A percentile compares a stretch with the other conserved stretches of the same genome.
phyloP scores from a whole-genome alignment of 1,140 invertebrate genomes.

The Zaprionus lachaisei region DNA sequence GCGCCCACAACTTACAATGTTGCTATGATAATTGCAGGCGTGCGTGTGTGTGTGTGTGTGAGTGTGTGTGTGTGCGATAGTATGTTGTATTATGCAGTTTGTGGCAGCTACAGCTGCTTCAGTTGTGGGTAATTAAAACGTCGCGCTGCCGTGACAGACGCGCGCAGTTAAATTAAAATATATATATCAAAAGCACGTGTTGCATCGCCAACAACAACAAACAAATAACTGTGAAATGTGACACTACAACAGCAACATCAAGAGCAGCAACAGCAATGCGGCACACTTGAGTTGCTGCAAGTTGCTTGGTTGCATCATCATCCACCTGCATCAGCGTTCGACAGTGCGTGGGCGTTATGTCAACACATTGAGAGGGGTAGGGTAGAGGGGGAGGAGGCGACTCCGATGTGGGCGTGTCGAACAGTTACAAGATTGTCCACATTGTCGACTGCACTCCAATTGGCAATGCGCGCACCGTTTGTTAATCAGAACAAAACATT shows the following conservation, averaged over 20 bases:
- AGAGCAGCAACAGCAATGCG: slow-evolving; percentile 13
- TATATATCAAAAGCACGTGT: slow-evolving; percentile 68
- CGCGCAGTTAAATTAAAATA: slow-evolving; percentile 59
- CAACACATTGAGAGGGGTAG: background rate
- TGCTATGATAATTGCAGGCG: slow-evolving; percentile 17
- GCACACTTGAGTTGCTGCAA: slow-evolving; percentile 52
- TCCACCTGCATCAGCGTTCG: slow-evolving; percentile 27
- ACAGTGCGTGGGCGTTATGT: slow-evolving; percentile 22
- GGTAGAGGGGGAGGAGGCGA: background rate
- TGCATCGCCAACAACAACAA: slow-evolving; percentile 39
- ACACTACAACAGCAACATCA: slow-evolving; percentile 55
- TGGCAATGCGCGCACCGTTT: slow-evolving; percentile 45
- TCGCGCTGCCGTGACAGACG: slow-evolving; percentile 63
- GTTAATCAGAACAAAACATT: slow-evolving; percentile 50
- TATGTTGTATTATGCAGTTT: slow-evolving; percentile 52
- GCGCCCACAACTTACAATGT: slow-evolving; percentile 26
- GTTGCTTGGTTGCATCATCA: slow-evolving; percentile 40
- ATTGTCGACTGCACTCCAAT: slow-evolving; percentile 21
- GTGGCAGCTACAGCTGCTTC: slow-evolving; percentile 28
- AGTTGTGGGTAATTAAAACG: slow-evolving; percentile 60
- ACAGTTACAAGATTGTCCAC: slow-evolving; percentile 29
- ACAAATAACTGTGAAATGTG: slow-evolving; percentile 73
- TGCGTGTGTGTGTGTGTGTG: background rate
- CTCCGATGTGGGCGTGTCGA: slow-evolving; percentile 11
- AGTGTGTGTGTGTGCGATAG: slow-evolving; percentile 14